phyloP scores from a whole-genome alignment of 2,797 vertebrate species.

The Acomys russatus region DNA sequence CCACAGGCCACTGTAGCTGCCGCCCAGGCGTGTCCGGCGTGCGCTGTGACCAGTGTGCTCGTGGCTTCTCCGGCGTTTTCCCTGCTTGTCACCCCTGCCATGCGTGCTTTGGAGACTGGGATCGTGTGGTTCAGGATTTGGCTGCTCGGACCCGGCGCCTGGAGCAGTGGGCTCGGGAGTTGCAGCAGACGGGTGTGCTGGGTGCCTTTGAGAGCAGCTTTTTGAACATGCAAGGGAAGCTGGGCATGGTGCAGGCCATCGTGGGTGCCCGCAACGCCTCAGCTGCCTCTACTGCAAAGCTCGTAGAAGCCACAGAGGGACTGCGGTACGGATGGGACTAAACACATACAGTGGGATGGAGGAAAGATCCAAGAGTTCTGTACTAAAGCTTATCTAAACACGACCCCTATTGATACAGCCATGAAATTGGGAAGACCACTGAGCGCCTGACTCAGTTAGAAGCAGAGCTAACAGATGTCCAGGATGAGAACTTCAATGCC shows the following conservation, averaged over 20 bases:
- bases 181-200: slow-evolving; percentile 94
- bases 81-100: slow-evolving; percentile 97
- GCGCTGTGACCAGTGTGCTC: slow-evolving; percentile 97
- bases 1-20: slow-evolving; percentile 96
- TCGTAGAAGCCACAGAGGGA: slow-evolving; percentile 94
- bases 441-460: slow-evolving; percentile 94
- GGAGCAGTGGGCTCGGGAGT: slow-evolving; percentile 90
- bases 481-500: slow-evolving; percentile 95
- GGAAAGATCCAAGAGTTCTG: background rate
- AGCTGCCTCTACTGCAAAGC: slow-evolving; percentile 88
- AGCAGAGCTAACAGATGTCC: slow-evolving; percentile 93
- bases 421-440: slow-evolving; percentile 93
- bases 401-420: slow-evolving; percentile 86
- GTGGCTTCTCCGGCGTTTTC: slow-evolving; percentile 96
- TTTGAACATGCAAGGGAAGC: slow-evolving; percentile 92
- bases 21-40: slow-evolving; percentile 96
- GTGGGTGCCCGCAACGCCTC: slow-evolving; percentile 94
- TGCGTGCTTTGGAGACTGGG: slow-evolving; percentile 98
- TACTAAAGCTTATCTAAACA: slow-evolving; percentile 45
- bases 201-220: slow-evolving; percentile 94
- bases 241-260: slow-evolving; percentile 91
- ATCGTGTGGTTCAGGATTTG: slow-evolving; percentile 97
- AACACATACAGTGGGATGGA: background rate
- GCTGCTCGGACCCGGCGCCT: slow-evolving; percentile 91
- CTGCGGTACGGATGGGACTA: slow-evolving; percentile 88